phyloP scores from a whole-genome alignment of 2,113 vertebrate species.

The Myotis lucifugus region DNA sequence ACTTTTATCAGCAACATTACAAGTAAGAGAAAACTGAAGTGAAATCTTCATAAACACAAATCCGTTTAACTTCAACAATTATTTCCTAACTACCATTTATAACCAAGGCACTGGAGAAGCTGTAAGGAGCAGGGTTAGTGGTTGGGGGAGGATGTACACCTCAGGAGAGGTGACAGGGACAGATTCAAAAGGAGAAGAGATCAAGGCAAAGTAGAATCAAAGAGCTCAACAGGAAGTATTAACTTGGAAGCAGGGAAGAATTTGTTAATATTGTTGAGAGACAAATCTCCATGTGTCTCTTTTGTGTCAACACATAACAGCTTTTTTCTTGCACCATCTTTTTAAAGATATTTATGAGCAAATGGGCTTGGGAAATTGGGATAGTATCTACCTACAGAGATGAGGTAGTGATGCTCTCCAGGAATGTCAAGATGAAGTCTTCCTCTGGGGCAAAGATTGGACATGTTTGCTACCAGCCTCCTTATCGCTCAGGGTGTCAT shows the following conservation, averaged over 20 bases:
- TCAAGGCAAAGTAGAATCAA: too few relatives aligned
- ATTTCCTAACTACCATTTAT: neutral
- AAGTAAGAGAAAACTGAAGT: neutral
- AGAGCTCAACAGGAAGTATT: neutral
- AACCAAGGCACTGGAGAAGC: neutral
- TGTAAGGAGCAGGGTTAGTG: too few relatives aligned
- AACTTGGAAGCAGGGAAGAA: neutral
- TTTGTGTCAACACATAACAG: neutral
- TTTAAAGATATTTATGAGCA: neutral
- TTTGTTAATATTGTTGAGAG: neutral
- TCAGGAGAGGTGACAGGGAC: too few relatives aligned
- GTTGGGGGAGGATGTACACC: neutral
- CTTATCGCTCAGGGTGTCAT: neutral
- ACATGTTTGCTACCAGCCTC: neutral
- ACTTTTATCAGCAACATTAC: neutral
- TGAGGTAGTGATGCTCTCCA: neutral
- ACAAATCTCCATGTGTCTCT: neutral
- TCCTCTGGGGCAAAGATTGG: neutral
- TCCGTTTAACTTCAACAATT: neutral
- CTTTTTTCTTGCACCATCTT: neutral
- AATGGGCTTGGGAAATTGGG: too few relatives aligned
- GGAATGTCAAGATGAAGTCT: neutral
- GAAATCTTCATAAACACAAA: neutral
- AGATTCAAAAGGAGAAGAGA: neutral
- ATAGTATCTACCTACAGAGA: too few relatives aligned